phyloP scores from a whole-genome alignment of 92 coral and sea anemone species.

The Phenganax stokvisi region DNA sequence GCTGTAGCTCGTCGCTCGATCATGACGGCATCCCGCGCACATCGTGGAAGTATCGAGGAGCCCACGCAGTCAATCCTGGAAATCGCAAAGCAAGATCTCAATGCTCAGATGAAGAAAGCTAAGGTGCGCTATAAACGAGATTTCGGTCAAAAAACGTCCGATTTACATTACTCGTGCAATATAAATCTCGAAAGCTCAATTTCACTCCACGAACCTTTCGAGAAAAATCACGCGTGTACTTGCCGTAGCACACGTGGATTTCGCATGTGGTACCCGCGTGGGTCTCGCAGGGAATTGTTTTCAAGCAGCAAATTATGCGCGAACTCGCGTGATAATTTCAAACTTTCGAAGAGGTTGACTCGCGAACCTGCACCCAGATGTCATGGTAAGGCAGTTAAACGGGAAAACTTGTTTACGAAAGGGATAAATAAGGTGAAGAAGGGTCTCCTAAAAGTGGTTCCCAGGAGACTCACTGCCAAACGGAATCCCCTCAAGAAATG shows the following conservation, averaged over 20 bases:
- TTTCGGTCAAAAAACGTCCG: background rate
- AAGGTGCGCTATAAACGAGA: conserved; percentile 60
- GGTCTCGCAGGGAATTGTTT: conserved; percentile 57
- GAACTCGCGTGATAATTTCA: conserved; percentile 44
- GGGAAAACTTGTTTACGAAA: background rate
- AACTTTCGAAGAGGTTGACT: background rate
- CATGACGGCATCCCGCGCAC: conserved; percentile 64
- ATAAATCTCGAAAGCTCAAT: conserved; percentile 41
- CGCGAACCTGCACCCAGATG: background rate
- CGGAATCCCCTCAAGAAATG: conserved; percentile 1
- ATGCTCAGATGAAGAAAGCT: conserved; percentile 84
- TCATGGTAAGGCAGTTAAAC: background rate
- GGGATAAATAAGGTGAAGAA: conserved; percentile 23
- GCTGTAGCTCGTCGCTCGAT: conserved; percentile 87
- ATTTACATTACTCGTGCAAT: conserved; percentile 1
- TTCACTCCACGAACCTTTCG: conserved; percentile 53
- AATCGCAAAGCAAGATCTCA: conserved; percentile 87
- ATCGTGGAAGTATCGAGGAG: conserved; percentile 47
- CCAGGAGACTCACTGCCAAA: conserved; percentile 1
- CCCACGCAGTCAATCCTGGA: conserved; percentile 60
- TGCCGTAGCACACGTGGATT: conserved; percentile 58
- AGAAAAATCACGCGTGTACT: conserved; percentile 69
- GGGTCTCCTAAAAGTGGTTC: conserved; percentile 9
- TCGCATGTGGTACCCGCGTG: conserved; percentile 61
- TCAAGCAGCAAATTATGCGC: conserved; percentile 67